Evolutionary conservation across 2,888 invertebrate species (phyloP).

Genomic region (Byasa hedistus): DNA sequence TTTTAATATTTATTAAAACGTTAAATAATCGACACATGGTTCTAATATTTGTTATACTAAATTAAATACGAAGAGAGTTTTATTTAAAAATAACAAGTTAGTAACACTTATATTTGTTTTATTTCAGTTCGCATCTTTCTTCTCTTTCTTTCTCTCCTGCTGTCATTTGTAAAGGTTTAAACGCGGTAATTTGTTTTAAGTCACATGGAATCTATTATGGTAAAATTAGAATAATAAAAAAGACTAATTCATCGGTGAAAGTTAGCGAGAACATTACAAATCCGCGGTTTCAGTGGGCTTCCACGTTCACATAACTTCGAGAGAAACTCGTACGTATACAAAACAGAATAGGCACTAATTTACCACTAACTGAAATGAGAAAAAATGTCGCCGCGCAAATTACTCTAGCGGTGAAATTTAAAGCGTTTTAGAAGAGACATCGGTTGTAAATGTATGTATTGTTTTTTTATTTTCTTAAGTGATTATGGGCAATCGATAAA

Average conservation of each 20-base stretch:
- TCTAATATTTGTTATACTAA: too few relatives aligned
- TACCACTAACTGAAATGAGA: slow-evolving; percentile 13
- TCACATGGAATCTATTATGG: not conserved
- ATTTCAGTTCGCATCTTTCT: too few relatives aligned
- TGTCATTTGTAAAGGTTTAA: not conserved
- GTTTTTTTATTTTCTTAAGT: too few relatives aligned
- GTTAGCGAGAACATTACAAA: slow-evolving; percentile 6
- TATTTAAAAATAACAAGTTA: too few relatives aligned
- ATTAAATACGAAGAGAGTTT: too few relatives aligned
- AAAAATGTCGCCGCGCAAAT: not conserved
- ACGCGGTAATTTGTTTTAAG: not conserved
- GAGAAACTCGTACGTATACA: slow-evolving; percentile 14
- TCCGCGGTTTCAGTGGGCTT: slow-evolving; percentile 12
- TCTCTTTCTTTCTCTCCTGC: too few relatives aligned
- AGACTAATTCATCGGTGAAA: slow-evolving; percentile 7
- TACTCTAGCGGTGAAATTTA: slow-evolving; percentile 11
- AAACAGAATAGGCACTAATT: slow-evolving; percentile 20
- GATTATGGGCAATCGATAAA: too few relatives aligned
- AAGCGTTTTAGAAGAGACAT: not conserved
- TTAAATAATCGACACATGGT: too few relatives aligned
- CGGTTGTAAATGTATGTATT: not conserved
- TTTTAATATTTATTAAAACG: too few relatives aligned
- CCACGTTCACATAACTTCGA: slow-evolving; percentile 2
- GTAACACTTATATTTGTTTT: too few relatives aligned
- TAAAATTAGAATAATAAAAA: not conserved